These are phyloP conservation scores for Myopa testacea DNA, from an alignment of 2,888 invertebrate genomes.

Conservation along the genomic window DNA sequence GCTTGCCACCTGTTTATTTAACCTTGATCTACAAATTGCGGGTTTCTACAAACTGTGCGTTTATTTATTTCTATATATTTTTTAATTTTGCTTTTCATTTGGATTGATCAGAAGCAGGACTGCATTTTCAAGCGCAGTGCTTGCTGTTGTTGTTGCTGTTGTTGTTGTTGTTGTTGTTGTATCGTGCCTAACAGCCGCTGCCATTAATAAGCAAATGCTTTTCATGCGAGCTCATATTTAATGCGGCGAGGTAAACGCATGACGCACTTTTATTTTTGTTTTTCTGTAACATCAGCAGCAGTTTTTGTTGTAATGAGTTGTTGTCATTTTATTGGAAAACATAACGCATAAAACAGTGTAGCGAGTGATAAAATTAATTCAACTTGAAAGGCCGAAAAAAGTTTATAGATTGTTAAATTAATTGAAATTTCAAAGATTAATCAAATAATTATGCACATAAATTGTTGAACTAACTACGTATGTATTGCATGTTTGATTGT, in stretches of 20 bases:
- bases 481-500: too few relatives aligned
- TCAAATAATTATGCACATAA: too few relatives aligned
- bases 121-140: not conserved
- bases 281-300: not conserved
- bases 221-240: constrained; percentile 17
- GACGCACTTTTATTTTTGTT: constrained; percentile 17
- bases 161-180: constrained; percentile 16
- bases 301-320: not conserved
- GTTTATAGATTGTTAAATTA: too few relatives aligned
- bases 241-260: constrained; percentile 34
- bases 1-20: constrained; percentile 12
- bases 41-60: constrained; percentile 8
- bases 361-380: too few relatives aligned
- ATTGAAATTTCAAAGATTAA: too few relatives aligned
- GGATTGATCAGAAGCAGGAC: not conserved
- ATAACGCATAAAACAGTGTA: too few relatives aligned
- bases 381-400: too few relatives aligned
- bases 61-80: not conserved
- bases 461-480: too few relatives aligned
- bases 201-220: constrained; percentile 27
- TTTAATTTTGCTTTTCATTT: not conserved
- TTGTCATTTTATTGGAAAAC: not conserved
- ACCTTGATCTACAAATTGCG: constrained; percentile 38
- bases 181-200: not conserved
- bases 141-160: not conserved